Evolutionary conservation across 1,140 invertebrate genomes (phyloP), one percentile per base, ranked within the genome.

Genomic region (Chionoecetes opilio): DNA sequence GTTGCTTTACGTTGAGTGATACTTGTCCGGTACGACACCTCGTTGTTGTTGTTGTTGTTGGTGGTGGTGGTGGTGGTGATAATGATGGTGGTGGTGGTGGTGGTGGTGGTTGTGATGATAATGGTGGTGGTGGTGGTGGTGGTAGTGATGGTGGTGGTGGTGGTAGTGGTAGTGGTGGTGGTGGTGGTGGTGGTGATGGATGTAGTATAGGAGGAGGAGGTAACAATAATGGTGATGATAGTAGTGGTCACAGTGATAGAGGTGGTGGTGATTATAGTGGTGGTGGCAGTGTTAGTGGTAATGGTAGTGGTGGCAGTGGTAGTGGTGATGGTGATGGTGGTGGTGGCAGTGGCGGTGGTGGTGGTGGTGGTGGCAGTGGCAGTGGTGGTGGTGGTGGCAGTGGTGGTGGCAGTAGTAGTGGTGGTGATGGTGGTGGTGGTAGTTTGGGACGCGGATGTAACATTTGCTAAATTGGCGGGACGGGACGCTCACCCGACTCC

Each of bases 391-490:
- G 63, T n/a, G n/a, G 21, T 75, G n/a, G n/a, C 21, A 21, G n/a
- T 26, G 63, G n/a, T 75, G 63, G 63, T 75, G 63, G 63, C 6
- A 21, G 63, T n/a, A 26, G 63, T 2, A 26, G 63, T n/a, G 63
- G n/a, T 8, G n/a, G n/a, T n/a, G 63, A 26, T 75, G 63, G 63
- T n/a, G 63, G 63, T 75, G 63, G 63, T 75, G 63, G 63, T 75
- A 95, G 94, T 95, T 90, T 92, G 94, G 53, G 90, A 95, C 90
- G 94, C 38, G 94, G 94, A 95, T 95, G 90, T 95, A 95, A 95
- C 94, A 95, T 95, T 95, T 95, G 94, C 90, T 95, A 95, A 95
- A 95, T 95, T 95, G 94, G 90, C 90, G 90, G 94, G 93, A 94
- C 41, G 41, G n/a, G 46, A 91, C 94, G 94, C 90, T 95, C 94